Evolutionary conservation across 2,888 invertebrate species (phyloP).

Genomic region (Drosophila nr. medialis): DNA sequence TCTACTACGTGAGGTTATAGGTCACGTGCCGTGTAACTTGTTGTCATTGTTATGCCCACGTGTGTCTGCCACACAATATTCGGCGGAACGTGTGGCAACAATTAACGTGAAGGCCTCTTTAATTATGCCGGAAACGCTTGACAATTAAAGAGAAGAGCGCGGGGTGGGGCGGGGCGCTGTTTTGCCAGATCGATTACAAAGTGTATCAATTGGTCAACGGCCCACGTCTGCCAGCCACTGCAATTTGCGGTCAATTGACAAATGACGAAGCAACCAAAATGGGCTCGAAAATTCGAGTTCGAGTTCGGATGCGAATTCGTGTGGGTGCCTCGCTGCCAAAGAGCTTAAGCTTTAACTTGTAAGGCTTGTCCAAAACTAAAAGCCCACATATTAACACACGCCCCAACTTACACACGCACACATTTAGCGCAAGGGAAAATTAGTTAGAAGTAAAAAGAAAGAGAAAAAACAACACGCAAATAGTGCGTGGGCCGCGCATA

Average conservation of each 20-base stretch:
- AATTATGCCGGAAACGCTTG: conserved; percentile 70
- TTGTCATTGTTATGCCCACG: conserved; percentile 62
- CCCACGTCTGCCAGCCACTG: conserved; percentile 40
- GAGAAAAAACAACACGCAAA: conserved; percentile 2
- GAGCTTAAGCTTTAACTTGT: conserved; percentile 39
- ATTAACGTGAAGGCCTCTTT: conserved; percentile 65
- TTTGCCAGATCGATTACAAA: conserved; percentile 57
- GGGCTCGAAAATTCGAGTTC: conserved; percentile 16
- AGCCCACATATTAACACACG: conserved; percentile 52
- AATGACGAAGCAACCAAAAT: conserved; percentile 38
- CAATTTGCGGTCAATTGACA: conserved; percentile 50
- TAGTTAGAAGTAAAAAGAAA: conserved; percentile 32
- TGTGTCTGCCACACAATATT: conserved; percentile 42
- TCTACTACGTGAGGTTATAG: conserved; percentile 40
- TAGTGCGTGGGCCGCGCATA: conserved; percentile 50
- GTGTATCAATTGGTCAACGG: conserved; percentile 69
- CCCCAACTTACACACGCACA: conserved; percentile 26
- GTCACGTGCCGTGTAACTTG: conserved; percentile 54
- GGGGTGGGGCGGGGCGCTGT: neutral
- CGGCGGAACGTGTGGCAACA: conserved; percentile 72
- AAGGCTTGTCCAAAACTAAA: conserved; percentile 36
- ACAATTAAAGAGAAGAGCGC: conserved; percentile 37
- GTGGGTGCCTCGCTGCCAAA: conserved; percentile 43
- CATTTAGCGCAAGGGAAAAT: conserved; percentile 35
- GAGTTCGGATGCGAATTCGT: conserved; percentile 35